Evolutionary conservation across 1,140 invertebrate species (phyloP).

Genomic region (Drosophila rufa): DNA sequence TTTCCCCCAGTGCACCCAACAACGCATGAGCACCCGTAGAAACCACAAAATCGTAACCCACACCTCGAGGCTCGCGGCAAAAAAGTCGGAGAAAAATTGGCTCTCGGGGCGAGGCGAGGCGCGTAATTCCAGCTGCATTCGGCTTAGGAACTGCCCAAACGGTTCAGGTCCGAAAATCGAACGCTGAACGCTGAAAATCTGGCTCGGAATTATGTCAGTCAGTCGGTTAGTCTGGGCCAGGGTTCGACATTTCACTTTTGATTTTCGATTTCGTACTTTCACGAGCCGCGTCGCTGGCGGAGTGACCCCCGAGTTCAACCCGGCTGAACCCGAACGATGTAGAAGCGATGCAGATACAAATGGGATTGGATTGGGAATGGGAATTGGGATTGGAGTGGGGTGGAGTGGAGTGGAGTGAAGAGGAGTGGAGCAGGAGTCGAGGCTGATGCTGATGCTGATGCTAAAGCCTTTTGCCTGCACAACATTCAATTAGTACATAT

Average conservation of each 20-base stretch:
- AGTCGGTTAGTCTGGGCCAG: constrained; percentile 51
- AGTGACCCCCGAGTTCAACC: constrained; percentile 65
- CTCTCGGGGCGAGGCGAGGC: constrained; percentile 22
- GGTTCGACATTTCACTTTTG: constrained; percentile 65
- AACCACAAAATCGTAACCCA: constrained; percentile 65
- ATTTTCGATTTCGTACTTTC: constrained; percentile 75
- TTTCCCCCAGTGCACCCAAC: constrained; percentile 9
- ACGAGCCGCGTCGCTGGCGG: constrained; percentile 50
- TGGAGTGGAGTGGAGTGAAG: constrained; percentile 8
- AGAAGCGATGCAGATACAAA: constrained; percentile 55
- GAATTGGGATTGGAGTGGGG: constrained; percentile 12
- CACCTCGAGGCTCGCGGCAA: constrained; percentile 51
- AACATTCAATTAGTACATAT: constrained; percentile 78
- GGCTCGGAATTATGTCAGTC: constrained; percentile 38
- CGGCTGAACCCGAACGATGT: constrained; percentile 41
- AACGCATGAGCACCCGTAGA: constrained; percentile 16
- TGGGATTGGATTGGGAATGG: constrained; percentile 26
- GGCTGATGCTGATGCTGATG: constrained; percentile 7
- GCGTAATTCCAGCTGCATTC: constrained; percentile 62
- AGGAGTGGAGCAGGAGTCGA: constrained; percentile 10
- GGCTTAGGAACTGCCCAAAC: constrained; percentile 18
- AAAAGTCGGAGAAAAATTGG: constrained; percentile 41
- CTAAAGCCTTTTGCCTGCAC: constrained; percentile 51
- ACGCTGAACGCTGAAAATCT: constrained; percentile 8
- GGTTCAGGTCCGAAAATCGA: neutral